Evolutionary conservation across 2,113 vertebrate genomes (phyloP).

Genomic region (Lamprologus ornatipinnis): DNA sequence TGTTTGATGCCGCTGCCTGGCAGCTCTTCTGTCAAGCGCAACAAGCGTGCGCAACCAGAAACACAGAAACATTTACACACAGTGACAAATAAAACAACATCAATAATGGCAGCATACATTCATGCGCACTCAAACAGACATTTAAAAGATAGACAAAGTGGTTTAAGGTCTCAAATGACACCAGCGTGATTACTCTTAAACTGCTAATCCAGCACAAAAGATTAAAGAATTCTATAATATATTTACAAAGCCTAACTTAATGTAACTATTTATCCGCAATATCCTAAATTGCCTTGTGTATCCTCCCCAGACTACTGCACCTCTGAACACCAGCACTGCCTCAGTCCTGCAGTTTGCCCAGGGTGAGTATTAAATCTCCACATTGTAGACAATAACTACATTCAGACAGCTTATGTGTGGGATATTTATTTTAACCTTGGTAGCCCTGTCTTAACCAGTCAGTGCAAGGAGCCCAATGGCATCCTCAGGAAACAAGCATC

Average conservation of each 20-base stretch:
- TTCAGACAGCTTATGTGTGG: neutral
- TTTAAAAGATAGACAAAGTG: neutral
- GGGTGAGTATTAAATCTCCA: conserved; percentile 75
- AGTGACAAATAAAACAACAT: neutral
- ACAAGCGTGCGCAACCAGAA: conserved; percentile 15
- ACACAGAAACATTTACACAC: conserved; percentile 19
- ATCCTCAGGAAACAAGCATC: neutral
- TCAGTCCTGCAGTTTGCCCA: conserved; percentile 95
- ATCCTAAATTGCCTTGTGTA: neutral
- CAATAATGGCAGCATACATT: neutral
- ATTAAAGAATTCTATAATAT: neutral
- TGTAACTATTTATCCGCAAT: neutral
- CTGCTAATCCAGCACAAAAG: neutral
- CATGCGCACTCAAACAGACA: neutral
- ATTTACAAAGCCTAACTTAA: neutral
- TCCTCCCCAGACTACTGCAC: conserved; percentile 76
- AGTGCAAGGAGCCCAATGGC: neutral
- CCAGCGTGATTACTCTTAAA: neutral
- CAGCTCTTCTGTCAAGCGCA: conserved; percentile 37
- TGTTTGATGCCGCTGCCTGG: conserved; percentile 49
- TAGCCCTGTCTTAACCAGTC: neutral
- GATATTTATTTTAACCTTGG: neutral
- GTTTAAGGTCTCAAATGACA: neutral
- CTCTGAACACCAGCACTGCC: conserved; percentile 92
- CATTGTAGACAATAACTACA: neutral